Percentiles rank a stretch among this genome's conserved stretches.
Conservation (phyloP, 2,797 vertebrate species). For the Holocentrus rufus region DNA sequence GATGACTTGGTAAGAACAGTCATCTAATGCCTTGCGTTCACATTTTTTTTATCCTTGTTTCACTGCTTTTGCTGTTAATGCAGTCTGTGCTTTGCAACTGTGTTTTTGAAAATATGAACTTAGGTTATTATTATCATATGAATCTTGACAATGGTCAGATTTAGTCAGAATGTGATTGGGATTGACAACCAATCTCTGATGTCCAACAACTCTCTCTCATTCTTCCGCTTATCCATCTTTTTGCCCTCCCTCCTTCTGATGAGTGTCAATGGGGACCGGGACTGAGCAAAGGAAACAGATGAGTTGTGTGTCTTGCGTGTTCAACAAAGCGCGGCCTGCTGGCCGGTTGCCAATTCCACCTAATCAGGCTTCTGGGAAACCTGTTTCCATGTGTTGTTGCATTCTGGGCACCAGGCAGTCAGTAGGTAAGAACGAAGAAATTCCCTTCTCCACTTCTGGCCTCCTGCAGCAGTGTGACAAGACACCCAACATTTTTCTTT, state of each 20-base stretch:
- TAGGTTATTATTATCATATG: not conserved
- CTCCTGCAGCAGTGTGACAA: constrained; percentile 52
- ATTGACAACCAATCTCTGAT: no score
- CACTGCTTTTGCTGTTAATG: no score
- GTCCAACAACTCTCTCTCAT: not conserved
- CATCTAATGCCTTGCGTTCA: no score
- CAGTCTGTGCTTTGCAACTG: no score
- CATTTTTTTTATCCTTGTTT: no score
- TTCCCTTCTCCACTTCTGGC: constrained; percentile 53
- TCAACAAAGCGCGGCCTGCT: constrained; percentile 34
- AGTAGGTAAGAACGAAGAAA: constrained; percentile 67
- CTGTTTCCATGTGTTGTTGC: constrained; percentile 55
- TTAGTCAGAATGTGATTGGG: not conserved
- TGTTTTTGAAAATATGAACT: no score
- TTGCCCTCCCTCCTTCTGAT: not conserved
- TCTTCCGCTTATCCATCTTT: not conserved
- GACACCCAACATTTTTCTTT: no score
- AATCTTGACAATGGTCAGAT: not conserved
- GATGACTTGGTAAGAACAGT: no score
- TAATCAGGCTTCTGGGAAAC: constrained; percentile 71
- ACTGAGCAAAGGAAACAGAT: not conserved
- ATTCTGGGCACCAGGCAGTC: constrained; percentile 60
- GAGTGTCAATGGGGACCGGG: not conserved
- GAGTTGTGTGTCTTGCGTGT: constrained; percentile 3
- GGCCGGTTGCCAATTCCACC: constrained; percentile 56